phyloP scores from a whole-genome alignment of 2,113 vertebrate genomes.

The Hippocampus comes region DNA sequence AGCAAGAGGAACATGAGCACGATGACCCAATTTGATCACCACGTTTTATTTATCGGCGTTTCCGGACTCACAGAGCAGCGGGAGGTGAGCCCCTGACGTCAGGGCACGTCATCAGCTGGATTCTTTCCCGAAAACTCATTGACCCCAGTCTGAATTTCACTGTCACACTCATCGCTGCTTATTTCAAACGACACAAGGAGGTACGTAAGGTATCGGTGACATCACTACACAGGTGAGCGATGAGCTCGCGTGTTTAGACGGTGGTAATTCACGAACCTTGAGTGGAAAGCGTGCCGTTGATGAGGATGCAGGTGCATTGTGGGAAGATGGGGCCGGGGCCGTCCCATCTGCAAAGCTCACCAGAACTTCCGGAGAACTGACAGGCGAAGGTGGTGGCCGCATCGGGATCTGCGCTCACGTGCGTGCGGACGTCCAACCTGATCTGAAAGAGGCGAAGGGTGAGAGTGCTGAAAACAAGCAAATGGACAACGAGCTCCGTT shows the following conservation, averaged over 20 bases:
- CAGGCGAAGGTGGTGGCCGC: constrained; percentile 40
- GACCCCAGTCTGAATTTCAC: constrained; percentile 32
- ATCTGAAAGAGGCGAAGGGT: constrained; percentile 39
- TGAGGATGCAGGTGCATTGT: constrained; percentile 58
- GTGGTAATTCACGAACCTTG: constrained; percentile 40
- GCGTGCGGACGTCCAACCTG: constrained; percentile 30
- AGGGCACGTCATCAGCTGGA: constrained; percentile 48
- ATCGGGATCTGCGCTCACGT: constrained; percentile 19
- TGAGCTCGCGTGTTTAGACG: not conserved
- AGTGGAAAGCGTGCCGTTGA: constrained; percentile 11
- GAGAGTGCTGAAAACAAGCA: not conserved
- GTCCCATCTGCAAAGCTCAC: not conserved
- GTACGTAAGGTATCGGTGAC: not conserved
- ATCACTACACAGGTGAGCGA: too few relatives aligned
- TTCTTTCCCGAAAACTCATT: not conserved
- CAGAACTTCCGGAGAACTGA: constrained; percentile 4
- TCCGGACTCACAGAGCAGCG: constrained; percentile 36
- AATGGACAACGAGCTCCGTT: not conserved
- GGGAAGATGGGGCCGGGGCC: constrained; percentile 26
- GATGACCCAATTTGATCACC: not conserved
- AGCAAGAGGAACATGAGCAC: not conserved
- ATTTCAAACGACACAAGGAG: not conserved
- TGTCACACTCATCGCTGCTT: constrained; percentile 21
- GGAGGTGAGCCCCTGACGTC: constrained; percentile 24
- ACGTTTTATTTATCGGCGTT: too few relatives aligned